Base-by-base conservation (phyloP, 2,888 invertebrate species). In the Agrochola macilenta region DNA sequence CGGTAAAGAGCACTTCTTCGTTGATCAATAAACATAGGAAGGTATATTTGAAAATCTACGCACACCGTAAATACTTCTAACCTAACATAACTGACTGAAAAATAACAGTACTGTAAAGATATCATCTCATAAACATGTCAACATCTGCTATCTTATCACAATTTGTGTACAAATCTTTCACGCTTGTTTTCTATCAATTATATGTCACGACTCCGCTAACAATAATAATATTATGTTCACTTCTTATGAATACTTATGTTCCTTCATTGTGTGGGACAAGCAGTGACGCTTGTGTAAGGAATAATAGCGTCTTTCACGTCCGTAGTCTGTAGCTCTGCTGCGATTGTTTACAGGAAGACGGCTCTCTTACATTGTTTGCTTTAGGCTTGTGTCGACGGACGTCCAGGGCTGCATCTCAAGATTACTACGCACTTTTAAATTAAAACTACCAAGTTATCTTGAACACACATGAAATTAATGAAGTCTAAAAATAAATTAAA, bases 161-260 rank as follows among this genome's bases (percentile, higher is more conserved):
- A 61, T 63, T 75, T 74, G 68, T 78, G 68, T 71, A 76, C 79
- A 81, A 73, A 76, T 79, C 76, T 81, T 81, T 79, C 76, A 81
- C 78, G 81, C 70, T 85, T 83, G 78, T 79, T 84, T 82, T 83
- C 79, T 82, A 78, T 77, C 69, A 82, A 82, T 80, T 69, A 72
- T 60, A 78, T 76, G 85, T 89, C 90, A 91, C 89, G 89, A 89
- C 76, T 83, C 30, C 61, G 63, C 74, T 73, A 83, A 84, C 83
- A 85, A 84, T 65, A 65, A 76, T 52, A 70, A 61, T 68, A 77
- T 43, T 76, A 72, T 76, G 35, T 68, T 70, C 70, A 70, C 58
- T 78, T 76, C 65, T 76, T 49, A 35, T 35, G 43, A 73, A n/a
- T 79, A 68, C 49, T 69, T 57, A 35, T 74, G 35, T 87, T 65